phyloP scores from a whole-genome alignment of 2,888 invertebrate genomes.

The Bellardia bayeri region DNA sequence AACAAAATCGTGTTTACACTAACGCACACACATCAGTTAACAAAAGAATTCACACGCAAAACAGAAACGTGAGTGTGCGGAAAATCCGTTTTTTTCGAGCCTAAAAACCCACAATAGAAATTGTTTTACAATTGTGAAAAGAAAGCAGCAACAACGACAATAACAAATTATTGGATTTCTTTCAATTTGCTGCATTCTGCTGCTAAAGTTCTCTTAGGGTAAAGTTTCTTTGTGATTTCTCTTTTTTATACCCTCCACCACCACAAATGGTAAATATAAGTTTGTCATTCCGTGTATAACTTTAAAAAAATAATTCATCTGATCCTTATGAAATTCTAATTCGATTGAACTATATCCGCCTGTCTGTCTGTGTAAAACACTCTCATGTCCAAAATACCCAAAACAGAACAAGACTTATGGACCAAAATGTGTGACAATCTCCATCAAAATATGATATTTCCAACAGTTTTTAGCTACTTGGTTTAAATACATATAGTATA shows the following conservation, averaged over 20 bases:
- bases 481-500: no score
- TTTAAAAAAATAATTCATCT: no score
- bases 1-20: not conserved
- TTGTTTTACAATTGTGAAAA: conserved; percentile 24
- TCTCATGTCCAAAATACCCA: no score
- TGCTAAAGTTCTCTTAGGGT: conserved; percentile 1
- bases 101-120: conserved; percentile 19
- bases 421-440: no score
- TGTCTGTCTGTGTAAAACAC: no score
- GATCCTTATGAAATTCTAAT: no score
- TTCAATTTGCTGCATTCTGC: conserved; percentile 23
- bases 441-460: no score
- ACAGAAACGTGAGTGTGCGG: not conserved
- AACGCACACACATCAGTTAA: conserved; percentile 15
- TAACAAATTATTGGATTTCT: not conserved
- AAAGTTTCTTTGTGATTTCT: not conserved
- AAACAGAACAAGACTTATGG: no score
- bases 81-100: conserved; percentile 33
- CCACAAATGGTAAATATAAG: no score
- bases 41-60: not conserved
- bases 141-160: conserved; percentile 2
- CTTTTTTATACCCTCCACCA: not conserved
- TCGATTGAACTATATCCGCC: no score
- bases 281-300: no score
- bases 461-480: no score